Evolutionary conservation across 2,888 invertebrate species (phyloP).

Genomic region (Patella pellucida): DNA sequence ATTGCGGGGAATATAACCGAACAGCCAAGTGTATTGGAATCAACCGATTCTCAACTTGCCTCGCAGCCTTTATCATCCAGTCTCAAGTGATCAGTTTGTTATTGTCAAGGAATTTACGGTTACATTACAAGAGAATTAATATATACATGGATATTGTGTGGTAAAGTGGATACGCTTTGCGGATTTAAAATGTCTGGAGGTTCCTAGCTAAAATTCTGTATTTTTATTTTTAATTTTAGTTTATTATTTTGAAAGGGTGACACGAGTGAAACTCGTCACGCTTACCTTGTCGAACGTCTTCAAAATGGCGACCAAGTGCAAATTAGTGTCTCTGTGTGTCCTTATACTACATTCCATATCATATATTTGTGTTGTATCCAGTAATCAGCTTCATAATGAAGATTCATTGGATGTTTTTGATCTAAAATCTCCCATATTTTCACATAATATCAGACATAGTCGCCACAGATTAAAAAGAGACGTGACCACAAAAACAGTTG

Average conservation of each 20-base stretch:
- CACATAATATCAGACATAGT: conserved; percentile 10
- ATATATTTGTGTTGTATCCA: neutral
- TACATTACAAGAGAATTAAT: neutral
- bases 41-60: neutral
- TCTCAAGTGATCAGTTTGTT: neutral
- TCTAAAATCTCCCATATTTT: neutral
- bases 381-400: neutral
- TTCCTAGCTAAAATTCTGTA: too few species aligned
- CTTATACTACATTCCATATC: conserved; percentile 16
- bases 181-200: too few species aligned
- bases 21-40: conserved; percentile 3
- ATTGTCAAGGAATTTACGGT: conserved; percentile 3
- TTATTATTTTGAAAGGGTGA: too few species aligned
- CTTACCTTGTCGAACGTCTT: conserved; percentile 4
- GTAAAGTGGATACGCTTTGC: too few species aligned
- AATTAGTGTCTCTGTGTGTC: conserved; percentile 12
- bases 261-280: conserved; percentile 1
- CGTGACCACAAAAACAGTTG: neutral
- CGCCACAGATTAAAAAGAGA: conserved; percentile 15
- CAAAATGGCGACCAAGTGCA: conserved; percentile 20
- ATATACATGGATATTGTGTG: too few species aligned
- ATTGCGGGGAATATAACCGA: conserved; percentile 14
- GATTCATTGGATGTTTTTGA: neutral
- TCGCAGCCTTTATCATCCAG: neutral
- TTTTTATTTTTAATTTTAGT: too few species aligned